Evolutionary conservation across 2,797 vertebrate species (phyloP), one percentile per base, ranked within the genome.

Genomic region (Sphenopsis melanotis): DNA sequence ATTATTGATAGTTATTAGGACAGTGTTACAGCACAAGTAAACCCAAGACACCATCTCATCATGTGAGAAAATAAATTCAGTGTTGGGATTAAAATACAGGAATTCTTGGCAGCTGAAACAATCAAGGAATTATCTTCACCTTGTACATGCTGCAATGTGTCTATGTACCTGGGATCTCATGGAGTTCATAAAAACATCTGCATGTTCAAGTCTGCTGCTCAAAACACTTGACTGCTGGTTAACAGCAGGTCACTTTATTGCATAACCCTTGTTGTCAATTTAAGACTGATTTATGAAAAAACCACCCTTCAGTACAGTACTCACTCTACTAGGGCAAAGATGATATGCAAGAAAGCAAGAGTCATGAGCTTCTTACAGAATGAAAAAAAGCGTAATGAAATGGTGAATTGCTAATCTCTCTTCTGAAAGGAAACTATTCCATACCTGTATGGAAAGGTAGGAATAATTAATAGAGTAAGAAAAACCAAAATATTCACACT

Each of bases 241-340:
- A 82, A 66, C 74, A 92, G 90, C 71, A 70, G 59, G n/a, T 60
- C 86, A 63, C 47, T 74, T 92, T 69, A 93, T 57, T 90, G 94
- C 86, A 36, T 87, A 66, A 79, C 63, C 44, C 47, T 84, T 59
- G 24, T 1, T 49, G 60, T 50, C 66, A 79, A 15, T 68, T 65
- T 53, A 46, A 64, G n/a, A 69, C 32, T 42, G 22, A 78, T 60
- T 69, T 65, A 75, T 12, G 53, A 61, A 32, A 75, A 82, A 86
- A 44, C 1, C 4, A 69, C 11, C 50, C 60, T 14, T 44, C 10
- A 6, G 22, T 47, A 61, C 65, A 90, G 55, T 89, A 72, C 39
- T 90, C 68, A 34, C 8, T 68, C 78, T 57, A 26, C 55, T 34
- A 30, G 47, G 63, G 66, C 85, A 72, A 93, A 88, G 77, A 83